These are phyloP conservation scores for Erythrocercus mccallii DNA, from an alignment of 2,113 vertebrate genomes.

Conservation along the genomic window DNA sequence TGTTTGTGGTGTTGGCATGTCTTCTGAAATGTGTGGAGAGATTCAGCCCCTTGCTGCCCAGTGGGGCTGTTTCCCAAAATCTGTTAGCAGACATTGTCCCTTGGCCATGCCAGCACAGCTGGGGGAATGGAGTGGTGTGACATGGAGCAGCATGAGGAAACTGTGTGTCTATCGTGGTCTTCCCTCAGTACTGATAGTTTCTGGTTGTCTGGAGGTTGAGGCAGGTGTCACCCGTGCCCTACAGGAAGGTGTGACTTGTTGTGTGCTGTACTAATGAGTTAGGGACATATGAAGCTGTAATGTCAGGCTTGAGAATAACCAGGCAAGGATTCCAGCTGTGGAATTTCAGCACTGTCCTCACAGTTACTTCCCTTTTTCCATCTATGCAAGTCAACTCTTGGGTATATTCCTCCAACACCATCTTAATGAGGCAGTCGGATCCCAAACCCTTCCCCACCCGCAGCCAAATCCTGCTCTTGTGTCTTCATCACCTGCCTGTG, in stretches of 20 bases:
- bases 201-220: background rate
- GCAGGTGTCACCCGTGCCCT: background rate
- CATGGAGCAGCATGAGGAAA: background rate
- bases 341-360: background rate
- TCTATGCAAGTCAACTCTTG: background rate
- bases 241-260: background rate
- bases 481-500: background rate
- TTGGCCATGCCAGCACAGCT: fast-evolving
- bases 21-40: background rate
- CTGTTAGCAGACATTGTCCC: fast-evolving
- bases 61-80: fast-evolving
- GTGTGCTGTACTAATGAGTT: background rate
- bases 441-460: background rate
- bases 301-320: background rate
- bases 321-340: background rate
- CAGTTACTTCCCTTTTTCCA: background rate
- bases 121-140: background rate
- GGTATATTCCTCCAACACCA: background rate
- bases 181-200: background rate
- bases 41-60: background rate
- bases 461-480: background rate
- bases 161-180: fast-evolving
- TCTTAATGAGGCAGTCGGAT: background rate
- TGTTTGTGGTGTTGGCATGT: background rate
- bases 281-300: background rate